A percentile compares a stretch with the other conserved stretches of the same genome.
Conservation (phyloP, 2,797 vertebrate genomes). For the Lagorchestes hirsutus region DNA sequence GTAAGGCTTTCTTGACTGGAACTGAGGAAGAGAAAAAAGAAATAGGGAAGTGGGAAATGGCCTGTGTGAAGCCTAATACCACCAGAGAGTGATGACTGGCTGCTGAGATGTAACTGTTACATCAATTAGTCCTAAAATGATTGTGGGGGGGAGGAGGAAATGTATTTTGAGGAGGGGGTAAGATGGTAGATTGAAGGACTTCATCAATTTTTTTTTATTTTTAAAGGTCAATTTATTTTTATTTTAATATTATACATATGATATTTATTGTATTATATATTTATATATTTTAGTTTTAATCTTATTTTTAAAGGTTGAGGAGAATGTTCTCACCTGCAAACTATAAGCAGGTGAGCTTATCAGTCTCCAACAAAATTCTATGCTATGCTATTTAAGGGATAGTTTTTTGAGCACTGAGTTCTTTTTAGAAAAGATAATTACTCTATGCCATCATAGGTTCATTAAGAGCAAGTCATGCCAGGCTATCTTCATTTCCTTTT, state of each 20-base stretch:
- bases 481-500: neutral
- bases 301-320: neutral
- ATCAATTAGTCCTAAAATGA: neutral
- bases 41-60: neutral
- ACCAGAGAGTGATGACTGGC: neutral
- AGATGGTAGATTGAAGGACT: neutral
- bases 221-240: too few species aligned
- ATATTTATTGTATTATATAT: too few species aligned
- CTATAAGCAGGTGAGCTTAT: neutral
- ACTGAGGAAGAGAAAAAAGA: neutral
- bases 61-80: neutral
- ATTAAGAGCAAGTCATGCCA: neutral
- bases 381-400: neutral
- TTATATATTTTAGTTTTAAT: neutral
- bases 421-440: neutral
- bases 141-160: neutral
- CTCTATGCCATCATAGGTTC: neutral
- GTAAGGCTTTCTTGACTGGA: neutral
- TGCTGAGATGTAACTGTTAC: neutral
- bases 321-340: neutral
- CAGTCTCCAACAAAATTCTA: neutral
- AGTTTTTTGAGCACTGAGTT: neutral
- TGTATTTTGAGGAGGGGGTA: neutral
- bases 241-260: too few species aligned
- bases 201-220: neutral